A percentile compares a stretch with the other conserved stretches of the same genome.
These are phyloP conservation scores for Athripsodes cinereus DNA, from an alignment of 2,888 invertebrate genomes.

Conservation along the genomic window DNA sequence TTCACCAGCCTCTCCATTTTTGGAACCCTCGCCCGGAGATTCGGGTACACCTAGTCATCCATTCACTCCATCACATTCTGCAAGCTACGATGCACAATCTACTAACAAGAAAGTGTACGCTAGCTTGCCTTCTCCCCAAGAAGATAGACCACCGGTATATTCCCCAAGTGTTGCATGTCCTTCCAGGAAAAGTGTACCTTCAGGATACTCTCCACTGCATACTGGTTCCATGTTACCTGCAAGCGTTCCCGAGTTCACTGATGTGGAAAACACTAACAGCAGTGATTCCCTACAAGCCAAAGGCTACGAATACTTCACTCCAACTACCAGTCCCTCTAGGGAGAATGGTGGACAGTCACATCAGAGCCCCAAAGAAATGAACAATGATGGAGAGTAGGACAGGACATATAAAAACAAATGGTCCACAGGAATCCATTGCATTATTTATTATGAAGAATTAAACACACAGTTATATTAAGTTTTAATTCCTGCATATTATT, in stretches of 20 bases:
- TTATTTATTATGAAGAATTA: too few species aligned
- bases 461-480: too few species aligned
- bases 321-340: slow-evolving; percentile 10
- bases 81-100: slow-evolving; percentile 20
- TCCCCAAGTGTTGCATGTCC: slow-evolving; percentile 26
- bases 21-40: slow-evolving; percentile 27
- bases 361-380: slow-evolving; percentile 13
- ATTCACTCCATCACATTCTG: slow-evolving; percentile 26
- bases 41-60: slow-evolving; percentile 26
- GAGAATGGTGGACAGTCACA: background rate
- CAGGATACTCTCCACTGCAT: slow-evolving; percentile 23
- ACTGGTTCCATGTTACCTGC: slow-evolving; percentile 21
- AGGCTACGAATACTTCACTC: slow-evolving; percentile 8
- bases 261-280: slow-evolving; percentile 21
- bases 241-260: slow-evolving; percentile 7
- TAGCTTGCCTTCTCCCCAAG: slow-evolving; percentile 25
- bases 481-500: too few species aligned
- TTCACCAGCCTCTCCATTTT: slow-evolving; percentile 26
- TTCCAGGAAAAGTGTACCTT: slow-evolving; percentile 9
- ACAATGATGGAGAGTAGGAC: slow-evolving; percentile 10
- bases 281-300: slow-evolving; percentile 21
- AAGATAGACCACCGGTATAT: slow-evolving; percentile 24
- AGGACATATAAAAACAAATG: too few species aligned
- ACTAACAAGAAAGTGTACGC: slow-evolving; percentile 25
- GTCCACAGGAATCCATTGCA: too few species aligned